Evolutionary conservation across 2,888 invertebrate species (phyloP), one percentile per base, ranked within the genome.

Genomic region (Caenorhabditis imperialis): DNA sequence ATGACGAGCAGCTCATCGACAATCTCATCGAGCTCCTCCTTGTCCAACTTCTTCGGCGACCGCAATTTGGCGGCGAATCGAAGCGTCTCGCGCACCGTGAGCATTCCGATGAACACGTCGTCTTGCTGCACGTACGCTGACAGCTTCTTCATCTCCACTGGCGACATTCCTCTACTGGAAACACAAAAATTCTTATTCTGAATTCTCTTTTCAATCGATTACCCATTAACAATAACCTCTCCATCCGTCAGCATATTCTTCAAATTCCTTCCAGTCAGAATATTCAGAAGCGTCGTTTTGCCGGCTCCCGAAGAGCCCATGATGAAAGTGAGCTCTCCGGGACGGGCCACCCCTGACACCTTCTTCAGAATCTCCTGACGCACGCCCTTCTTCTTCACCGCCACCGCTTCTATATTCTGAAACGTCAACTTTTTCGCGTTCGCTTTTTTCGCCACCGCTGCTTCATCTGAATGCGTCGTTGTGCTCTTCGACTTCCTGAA

Each of bases 111-210:
- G 84, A 95, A 95, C 37, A 94, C 90, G 85, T 95, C 94, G 74
- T 95, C 94, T 88, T 95, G 95, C 82, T 94, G 93, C 91, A 95
- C 93, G 89, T 93, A 95, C 0, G 94, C 94, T 83, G 93, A 93
- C 72, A 94, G 91, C 22, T 76, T 63, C 61, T 92, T 91, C 78
- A 92, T 91, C n/a, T 75, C 75, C 7, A 16, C 45, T 3, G 63
- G 25, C 12, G 44, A 30, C 75, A 78, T 72, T 27, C 44, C 20
- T 5, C 72, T 73, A 22, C 78, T 76, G 58, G 33, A 62, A 35
- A 4, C 25, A 22, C 5, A 22, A 38, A 25, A 18, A n/a, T 37
- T 37, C 3, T 22, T 8, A 30, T 27, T 18, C 16, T 12, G 12
- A 12, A 45, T 12, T 12, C 1, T n/a, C n/a, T 1, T 7, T 20